These are phyloP conservation scores for Zoanthus sociatus DNA, from an alignment of 92 coral and sea anemone species.

Conservation along the genomic window DNA sequence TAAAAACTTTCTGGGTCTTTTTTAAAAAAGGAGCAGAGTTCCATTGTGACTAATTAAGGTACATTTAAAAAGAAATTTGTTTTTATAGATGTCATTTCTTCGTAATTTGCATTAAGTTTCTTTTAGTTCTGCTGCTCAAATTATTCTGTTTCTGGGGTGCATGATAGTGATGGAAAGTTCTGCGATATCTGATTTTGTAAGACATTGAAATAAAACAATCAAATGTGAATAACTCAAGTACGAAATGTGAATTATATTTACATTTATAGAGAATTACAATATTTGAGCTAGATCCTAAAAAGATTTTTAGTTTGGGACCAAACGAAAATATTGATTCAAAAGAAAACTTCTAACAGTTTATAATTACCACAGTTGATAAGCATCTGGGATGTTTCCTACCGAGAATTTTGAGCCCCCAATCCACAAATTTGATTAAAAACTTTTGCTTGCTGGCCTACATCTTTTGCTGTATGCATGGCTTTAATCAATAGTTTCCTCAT, in stretches of 20 bases:
- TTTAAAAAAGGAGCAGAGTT: too few relatives aligned
- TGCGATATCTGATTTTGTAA: not conserved
- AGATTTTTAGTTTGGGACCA: too few relatives aligned
- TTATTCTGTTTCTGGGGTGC: not conserved
- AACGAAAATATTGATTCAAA: too few relatives aligned
- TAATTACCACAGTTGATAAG: not conserved
- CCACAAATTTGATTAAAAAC: not conserved
- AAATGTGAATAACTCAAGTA: too few relatives aligned
- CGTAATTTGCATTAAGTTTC: not conserved
- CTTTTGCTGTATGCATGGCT: conserved; percentile 7
- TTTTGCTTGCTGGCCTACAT: not conserved
- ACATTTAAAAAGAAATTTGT: too few relatives aligned
- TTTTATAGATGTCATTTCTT: not conserved
- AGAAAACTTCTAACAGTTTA: too few relatives aligned
- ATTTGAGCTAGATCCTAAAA: too few relatives aligned
- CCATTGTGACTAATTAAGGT: too few relatives aligned
- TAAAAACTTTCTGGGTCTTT: too few relatives aligned
- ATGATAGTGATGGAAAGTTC: not conserved
- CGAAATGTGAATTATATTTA: too few relatives aligned
- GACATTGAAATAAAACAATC: not conserved
- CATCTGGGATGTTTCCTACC: not conserved
- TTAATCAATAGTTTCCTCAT: not conserved
- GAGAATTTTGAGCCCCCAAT: not conserved
- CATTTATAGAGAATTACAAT: too few relatives aligned
- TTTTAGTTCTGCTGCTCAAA: not conserved